Evolutionary conservation across 2,888 invertebrate species (phyloP).

Genomic region (Chrysolina americana): DNA sequence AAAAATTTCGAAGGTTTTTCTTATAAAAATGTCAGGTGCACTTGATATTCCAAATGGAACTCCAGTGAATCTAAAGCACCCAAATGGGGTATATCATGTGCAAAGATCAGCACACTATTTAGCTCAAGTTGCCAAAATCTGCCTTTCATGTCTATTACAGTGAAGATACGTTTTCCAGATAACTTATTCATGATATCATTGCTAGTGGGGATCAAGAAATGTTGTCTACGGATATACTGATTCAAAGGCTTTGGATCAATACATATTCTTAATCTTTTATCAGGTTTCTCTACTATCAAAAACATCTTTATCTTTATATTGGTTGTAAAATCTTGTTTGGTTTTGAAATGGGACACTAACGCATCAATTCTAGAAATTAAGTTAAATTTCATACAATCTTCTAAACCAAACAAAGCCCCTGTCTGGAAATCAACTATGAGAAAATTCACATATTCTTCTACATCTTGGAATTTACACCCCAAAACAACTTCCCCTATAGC

Average conservation of each 20-base stretch:
- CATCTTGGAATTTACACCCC: conserved; percentile 23
- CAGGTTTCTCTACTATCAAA: conserved; percentile 34
- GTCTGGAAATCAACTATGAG: conserved; percentile 26
- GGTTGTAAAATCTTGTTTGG: conserved; percentile 16
- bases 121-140: conserved; percentile 27
- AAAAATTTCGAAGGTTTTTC: conserved; percentile 32
- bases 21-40: conserved; percentile 32
- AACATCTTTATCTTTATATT: conserved; percentile 25
- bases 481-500: conserved; percentile 29
- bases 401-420: conserved; percentile 30
- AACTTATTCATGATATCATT: conserved; percentile 17
- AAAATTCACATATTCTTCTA: conserved; percentile 30
- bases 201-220: conserved; percentile 33
- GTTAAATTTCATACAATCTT: conserved; percentile 36
- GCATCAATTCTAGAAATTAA: conserved; percentile 23
- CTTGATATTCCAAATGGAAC: conserved; percentile 28
- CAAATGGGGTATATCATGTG: conserved; percentile 53
- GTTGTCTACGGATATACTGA: conserved; percentile 32
- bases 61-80: conserved; percentile 27
- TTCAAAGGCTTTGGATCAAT: conserved; percentile 38
- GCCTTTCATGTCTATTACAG: conserved; percentile 43
- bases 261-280: conserved; percentile 28
- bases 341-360: conserved; percentile 16
- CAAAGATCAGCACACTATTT: conserved; percentile 24
- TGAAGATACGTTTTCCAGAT: conserved; percentile 26